Evolutionary conservation across 2,888 invertebrate genomes (phyloP), one percentile per base, ranked within the genome.

Genomic region (Andrena trimmerana): DNA sequence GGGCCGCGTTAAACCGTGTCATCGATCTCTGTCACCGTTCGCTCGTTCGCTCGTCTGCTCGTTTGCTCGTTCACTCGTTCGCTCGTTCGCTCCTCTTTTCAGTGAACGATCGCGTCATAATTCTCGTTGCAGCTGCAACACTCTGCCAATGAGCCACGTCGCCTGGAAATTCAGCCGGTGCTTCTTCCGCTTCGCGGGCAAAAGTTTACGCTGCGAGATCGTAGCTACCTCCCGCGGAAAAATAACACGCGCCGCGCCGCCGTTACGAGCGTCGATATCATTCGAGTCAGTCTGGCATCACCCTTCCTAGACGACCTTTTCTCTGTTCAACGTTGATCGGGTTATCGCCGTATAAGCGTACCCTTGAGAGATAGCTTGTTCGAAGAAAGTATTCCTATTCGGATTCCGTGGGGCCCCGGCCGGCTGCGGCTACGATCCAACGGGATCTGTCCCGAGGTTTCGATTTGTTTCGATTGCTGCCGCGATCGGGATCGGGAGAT

Each of bases 371-470:
- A 20, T 68, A 31, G 16, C 71, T n/a, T 42, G 62, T 42, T 63
- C 74, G 65, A 60, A 54, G 42, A 62, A 77, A 66, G 36, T 16
- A 63, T 60, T 52, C 24, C 54, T 67, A 48, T 52, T 52, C 31
- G 7, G 13, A 3, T 36, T 16, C 42, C 42, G 16, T 16, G 42
- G 42, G 16, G 42, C 42, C 42, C 10, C 36, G 20, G 52, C 24
- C 57, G 57, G 57, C 2, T 27, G 10, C 13, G 4, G 27, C 27
- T 4, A 24, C 57, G 57, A 24, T 57, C 57, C 57, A 27, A 2
- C 20, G 42, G 24, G 63, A 63, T 10, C 24, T 27, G 36, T 20
- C 8, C n/a, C 36, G 36, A 57, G 57, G 24, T 20, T 54, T 36
- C 33, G 33, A 24, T 36, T 36, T 2, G 36, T 36, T 10, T 13